Conservation (phyloP, 2,888 invertebrate genomes). For the Tillus elongatus region DNA sequence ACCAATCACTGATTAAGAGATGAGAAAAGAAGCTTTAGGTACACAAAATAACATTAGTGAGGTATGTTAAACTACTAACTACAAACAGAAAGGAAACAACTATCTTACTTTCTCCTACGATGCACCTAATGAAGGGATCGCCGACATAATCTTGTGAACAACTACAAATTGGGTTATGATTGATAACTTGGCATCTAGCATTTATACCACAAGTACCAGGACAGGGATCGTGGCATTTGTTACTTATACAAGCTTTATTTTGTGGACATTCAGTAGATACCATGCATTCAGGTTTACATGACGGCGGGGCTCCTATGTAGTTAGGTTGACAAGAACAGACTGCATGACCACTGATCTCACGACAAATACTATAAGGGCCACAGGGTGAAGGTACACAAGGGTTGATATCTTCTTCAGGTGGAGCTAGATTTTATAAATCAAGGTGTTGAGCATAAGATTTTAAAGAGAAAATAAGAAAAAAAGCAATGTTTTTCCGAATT, state of each 20-base stretch:
- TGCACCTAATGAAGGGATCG: conserved; percentile 68
- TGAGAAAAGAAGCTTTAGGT: too few species aligned
- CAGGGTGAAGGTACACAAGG: conserved; percentile 78
- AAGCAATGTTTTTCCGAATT: too few species aligned
- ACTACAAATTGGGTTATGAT: conserved; percentile 81
- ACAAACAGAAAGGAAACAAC: too few species aligned
- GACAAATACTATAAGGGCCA: conserved; percentile 73
- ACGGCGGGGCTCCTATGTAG: conserved; percentile 70
- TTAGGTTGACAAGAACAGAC: conserved; percentile 70
- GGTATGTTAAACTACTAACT: too few species aligned
- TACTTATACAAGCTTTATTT: conserved; percentile 69
- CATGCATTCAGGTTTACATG: conserved; percentile 74
- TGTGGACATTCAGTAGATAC: conserved; percentile 76
- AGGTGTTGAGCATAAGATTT: conserved; percentile 18
- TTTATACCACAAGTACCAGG: conserved; percentile 72
- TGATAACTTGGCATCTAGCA: conserved; percentile 73
- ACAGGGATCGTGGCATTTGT: conserved; percentile 74
- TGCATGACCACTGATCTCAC: conserved; percentile 65
- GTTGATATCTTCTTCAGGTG: conserved; percentile 38
- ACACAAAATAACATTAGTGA: too few species aligned
- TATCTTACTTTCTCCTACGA: conserved; percentile 53
- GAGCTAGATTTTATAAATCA: conserved; percentile 22
- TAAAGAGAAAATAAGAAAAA: conserved; percentile 23
- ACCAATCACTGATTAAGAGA: too few species aligned
- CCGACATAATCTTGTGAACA: conserved; percentile 71